Evolutionary conservation across 1,140 invertebrate species (phyloP).

Genomic region (Hylaeus anthracinus): DNA sequence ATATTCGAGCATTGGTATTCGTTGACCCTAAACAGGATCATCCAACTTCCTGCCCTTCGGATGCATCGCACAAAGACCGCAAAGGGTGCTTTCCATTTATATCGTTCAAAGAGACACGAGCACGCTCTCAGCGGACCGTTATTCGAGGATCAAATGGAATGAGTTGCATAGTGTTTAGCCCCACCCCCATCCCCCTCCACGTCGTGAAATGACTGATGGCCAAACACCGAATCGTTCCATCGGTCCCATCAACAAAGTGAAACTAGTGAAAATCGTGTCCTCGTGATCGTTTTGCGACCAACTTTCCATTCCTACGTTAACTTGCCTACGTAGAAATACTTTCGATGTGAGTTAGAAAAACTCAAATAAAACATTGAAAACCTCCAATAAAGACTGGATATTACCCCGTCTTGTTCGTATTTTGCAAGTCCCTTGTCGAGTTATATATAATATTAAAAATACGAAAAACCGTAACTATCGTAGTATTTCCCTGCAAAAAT

Average conservation of each 20-base stretch:
- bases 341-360: too few species aligned
- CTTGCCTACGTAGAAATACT: too few species aligned
- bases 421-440: too few species aligned
- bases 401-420: too few species aligned
- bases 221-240: constrained; percentile 3
- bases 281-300: too few species aligned
- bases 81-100: constrained; percentile 44
- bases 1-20: constrained; percentile 28
- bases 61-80: constrained; percentile 33
- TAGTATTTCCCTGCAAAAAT: too few species aligned
- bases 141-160: constrained; percentile 46
- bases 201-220: constrained; percentile 37
- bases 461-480: too few species aligned
- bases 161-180: constrained; percentile 40
- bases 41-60: constrained; percentile 34
- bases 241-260: neutral
- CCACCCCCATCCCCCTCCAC: too few species aligned
- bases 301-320: too few species aligned
- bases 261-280: neutral
- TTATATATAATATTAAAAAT: too few species aligned
- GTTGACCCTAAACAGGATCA: constrained; percentile 43
- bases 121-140: constrained; percentile 8
- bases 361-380: too few species aligned
- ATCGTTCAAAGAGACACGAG: constrained; percentile 39
- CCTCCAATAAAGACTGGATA: too few species aligned